Conservation (phyloP, 2,113 vertebrate genomes). For the Aythya baeri region DNA sequence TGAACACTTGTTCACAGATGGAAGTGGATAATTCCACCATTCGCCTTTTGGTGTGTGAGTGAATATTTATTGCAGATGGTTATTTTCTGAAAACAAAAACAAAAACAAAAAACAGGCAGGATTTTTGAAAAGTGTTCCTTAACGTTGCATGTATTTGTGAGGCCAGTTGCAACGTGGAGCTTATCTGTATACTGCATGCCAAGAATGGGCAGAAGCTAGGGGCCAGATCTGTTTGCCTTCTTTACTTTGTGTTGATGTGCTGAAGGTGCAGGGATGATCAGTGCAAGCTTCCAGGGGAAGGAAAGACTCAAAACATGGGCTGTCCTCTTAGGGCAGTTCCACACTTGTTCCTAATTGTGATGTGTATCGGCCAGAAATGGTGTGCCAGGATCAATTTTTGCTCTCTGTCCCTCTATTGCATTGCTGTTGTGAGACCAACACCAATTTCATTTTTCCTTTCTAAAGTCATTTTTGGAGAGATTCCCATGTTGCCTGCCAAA, state of each 20-base stretch:
- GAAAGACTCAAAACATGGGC: background rate
- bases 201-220: rapidly evolving
- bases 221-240: background rate
- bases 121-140: background rate
- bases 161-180: background rate
- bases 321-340: background rate
- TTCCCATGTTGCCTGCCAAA: background rate
- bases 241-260: background rate
- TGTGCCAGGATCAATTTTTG: background rate
- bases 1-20: background rate
- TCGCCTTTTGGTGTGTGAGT: background rate
- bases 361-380: background rate
- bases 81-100: background rate
- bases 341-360: rapidly evolving
- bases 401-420: background rate
- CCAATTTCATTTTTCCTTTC: background rate
- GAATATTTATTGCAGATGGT: background rate
- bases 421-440: background rate
- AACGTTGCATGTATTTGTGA: background rate
- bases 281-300: background rate
- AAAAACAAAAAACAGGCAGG: background rate
- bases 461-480: background rate
- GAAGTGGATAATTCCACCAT: background rate
- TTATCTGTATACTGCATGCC: background rate
- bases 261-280: background rate